Evolutionary conservation across 1,140 invertebrate genomes (phyloP), one percentile per base, ranked within the genome.

Genomic region (Cydia strobilella): DNA sequence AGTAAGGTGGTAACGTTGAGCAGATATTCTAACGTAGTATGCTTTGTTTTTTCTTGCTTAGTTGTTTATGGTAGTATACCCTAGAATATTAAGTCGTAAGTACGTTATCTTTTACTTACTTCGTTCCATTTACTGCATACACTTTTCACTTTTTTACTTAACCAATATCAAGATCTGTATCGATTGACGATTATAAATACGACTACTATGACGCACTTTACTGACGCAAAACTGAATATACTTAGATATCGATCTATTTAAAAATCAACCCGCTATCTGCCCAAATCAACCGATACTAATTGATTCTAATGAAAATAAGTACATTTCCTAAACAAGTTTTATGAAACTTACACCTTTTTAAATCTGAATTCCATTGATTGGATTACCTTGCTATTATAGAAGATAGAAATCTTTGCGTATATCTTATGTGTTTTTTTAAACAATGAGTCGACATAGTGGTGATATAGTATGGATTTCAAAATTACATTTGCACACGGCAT

Each of bases 171-270:
- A 20, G 54, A 59, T 59, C 7, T 59, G 9, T 59, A 23, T 59
- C 54, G 2, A 59, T 59, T 10, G 18, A 51, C 48, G 48, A 51
- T 51, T 23, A 23, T 10, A 12, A 10, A 59, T 12, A 25, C 1
- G 25, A n/a, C n/a, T 25, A 23, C 9, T 59, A 59, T 59, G 54
- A 59, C 54, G 54, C 54, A 59, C 20, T 59, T 59, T 59, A 59
- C 51, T 59, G 51, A 59, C 51, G 51, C 51, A 59, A 42, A 42
- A 12, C 39, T 10, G 18, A n/a, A n/a, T 59, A 18, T 3, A 48
- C 13, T 2, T 48, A 59, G 54, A 59, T 59, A 10, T 59, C 12
- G 12, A 59, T 59, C 54, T 23, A 59, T 59, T 59, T 59, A 23
- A 23, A 59, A 59, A n/a, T 23, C 54, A 7, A 23, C 10, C 20